phyloP scores from a whole-genome alignment of 2,888 invertebrate genomes.

The Epicampocera succincta region DNA sequence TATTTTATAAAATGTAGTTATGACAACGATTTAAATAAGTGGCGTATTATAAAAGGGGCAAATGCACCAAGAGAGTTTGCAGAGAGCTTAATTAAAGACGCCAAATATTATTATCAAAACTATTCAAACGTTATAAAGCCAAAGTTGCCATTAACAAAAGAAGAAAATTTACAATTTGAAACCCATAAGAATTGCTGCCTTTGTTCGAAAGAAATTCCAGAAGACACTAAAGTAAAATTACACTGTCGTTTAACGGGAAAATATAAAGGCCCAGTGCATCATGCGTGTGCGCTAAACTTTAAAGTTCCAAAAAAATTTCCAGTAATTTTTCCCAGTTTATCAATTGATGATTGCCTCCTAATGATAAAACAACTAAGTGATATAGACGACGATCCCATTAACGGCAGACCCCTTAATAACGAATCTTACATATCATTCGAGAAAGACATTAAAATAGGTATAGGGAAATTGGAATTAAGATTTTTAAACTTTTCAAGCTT shows the following conservation, averaged over 20 bases:
- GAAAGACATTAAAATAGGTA: slow-evolving; percentile 38
- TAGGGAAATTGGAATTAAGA: slow-evolving; percentile 41
- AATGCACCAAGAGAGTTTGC: neutral
- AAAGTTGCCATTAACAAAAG: neutral
- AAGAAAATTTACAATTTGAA: neutral
- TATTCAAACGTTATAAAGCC: neutral
- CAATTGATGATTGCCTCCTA: slow-evolving; percentile 2
- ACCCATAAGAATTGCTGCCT: slow-evolving; percentile 3
- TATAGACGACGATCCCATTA: slow-evolving; percentile 44
- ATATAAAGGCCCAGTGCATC: slow-evolving; percentile 44
- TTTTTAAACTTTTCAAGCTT: slow-evolving; percentile 61
- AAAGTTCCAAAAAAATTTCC: slow-evolving; percentile 33
- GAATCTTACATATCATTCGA: slow-evolving; percentile 73
- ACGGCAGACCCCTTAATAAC: slow-evolving; percentile 74
- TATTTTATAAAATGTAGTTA: slow-evolving; percentile 40
- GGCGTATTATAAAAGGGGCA: neutral
- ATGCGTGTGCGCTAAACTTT: slow-evolving; percentile 18
- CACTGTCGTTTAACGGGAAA: slow-evolving; percentile 42
- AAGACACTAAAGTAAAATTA: slow-evolving; percentile 18
- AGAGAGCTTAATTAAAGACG: slow-evolving; percentile 15
- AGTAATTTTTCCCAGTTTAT: slow-evolving; percentile 31
- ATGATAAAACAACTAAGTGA: slow-evolving; percentile 19
- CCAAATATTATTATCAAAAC: neutral
- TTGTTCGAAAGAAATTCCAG: slow-evolving; percentile 12
- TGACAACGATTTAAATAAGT: neutral